Evolutionary conservation across 2,888 invertebrate species (phyloP).

Genomic region (Tethea ocularis): DNA sequence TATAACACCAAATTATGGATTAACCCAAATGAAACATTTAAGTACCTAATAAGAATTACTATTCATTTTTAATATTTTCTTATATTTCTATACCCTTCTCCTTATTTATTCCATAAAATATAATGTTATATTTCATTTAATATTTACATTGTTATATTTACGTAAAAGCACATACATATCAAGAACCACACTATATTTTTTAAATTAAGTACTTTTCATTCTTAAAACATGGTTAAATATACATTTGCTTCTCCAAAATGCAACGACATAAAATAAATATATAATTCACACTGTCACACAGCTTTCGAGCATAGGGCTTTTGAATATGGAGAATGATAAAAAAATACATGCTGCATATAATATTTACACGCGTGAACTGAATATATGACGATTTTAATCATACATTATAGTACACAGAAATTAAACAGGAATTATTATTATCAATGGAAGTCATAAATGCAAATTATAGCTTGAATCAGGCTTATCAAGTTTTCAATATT

Average conservation of each 20-base stretch:
- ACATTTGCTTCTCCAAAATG: neutral
- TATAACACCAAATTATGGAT: slow-evolving; percentile 6
- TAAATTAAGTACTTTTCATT: slow-evolving; percentile 12
- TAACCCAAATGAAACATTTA: slow-evolving; percentile 16
- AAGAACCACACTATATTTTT: slow-evolving; percentile 12
- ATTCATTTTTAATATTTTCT: slow-evolving; percentile 13
- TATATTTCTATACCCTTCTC: slow-evolving; percentile 35
- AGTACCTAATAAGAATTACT: slow-evolving; percentile 12
- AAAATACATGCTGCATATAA: neutral
- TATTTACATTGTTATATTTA: slow-evolving; percentile 34
- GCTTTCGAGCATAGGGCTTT: neutral
- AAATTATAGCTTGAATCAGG: neutral
- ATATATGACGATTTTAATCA: neutral
- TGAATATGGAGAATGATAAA: neutral
- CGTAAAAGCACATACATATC: slow-evolving; percentile 4
- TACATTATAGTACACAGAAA: neutral
- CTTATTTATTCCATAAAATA: slow-evolving; percentile 25
- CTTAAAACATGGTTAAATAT: neutral
- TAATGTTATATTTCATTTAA: slow-evolving; percentile 26
- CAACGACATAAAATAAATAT: neutral
- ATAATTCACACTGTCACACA: neutral
- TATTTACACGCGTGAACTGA: neutral
- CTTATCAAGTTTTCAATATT: neutral
- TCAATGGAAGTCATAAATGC: neutral
- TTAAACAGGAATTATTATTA: neutral